These are phyloP conservation scores for Agapornis canus DNA, from an alignment of 2,797 vertebrate species.

Conservation along the genomic window DNA sequence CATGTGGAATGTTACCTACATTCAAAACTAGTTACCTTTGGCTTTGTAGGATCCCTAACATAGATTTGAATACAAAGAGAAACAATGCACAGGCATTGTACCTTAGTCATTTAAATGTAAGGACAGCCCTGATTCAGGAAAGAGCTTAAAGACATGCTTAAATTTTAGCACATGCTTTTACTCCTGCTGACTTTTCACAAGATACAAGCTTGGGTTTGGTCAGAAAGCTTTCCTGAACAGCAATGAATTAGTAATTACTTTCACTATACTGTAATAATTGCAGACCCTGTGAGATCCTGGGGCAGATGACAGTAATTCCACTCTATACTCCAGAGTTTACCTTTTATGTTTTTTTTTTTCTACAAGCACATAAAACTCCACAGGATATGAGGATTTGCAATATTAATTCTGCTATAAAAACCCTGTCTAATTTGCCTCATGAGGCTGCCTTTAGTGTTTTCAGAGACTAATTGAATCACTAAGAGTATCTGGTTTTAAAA, in stretches of 20 bases:
- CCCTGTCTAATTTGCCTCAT: conserved; percentile 28
- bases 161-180: neutral
- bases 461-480: conserved; percentile 31
- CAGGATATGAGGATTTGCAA: conserved; percentile 45
- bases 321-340: conserved; percentile 12
- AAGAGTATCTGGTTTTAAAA: conserved; percentile 11
- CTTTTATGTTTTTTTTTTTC: neutral
- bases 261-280: neutral
- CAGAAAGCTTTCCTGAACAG: conserved; percentile 41
- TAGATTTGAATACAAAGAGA: conserved; percentile 12
- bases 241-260: neutral
- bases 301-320: neutral
- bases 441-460: conserved; percentile 33
- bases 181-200: neutral
- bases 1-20: conserved; percentile 50
- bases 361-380: conserved; percentile 30
- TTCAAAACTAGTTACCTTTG: conserved; percentile 25
- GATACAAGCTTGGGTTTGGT: neutral
- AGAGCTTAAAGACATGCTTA: neutral
- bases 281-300: conserved; percentile 10
- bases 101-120: neutral
- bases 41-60: conserved; percentile 20
- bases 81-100: neutral
- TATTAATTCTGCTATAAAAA: conserved; percentile 58
- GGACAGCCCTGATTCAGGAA: conserved; percentile 5